These are phyloP conservation scores for Contarinia nasturtii DNA, from an alignment of 1,140 invertebrate genomes.

Conservation along the genomic window DNA sequence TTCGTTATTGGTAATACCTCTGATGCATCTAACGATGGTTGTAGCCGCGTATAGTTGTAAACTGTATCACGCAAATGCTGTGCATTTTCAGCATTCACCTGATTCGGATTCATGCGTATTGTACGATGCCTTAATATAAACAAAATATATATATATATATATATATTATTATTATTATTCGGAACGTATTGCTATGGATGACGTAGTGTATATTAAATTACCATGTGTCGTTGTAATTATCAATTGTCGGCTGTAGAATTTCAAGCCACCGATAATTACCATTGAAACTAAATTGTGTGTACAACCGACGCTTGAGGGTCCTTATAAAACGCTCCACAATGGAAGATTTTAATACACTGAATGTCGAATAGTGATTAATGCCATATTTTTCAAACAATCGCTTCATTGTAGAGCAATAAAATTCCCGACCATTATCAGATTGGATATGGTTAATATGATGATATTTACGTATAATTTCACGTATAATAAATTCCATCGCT, in stretches of 20 bases:
- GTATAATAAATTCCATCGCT: conserved; percentile 14
- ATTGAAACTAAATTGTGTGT: conserved; percentile 22
- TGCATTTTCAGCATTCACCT: conserved; percentile 16
- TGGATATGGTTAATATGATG: conserved; percentile 15
- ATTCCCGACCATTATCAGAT: conserved; percentile 15
- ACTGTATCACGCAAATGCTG: conserved; percentile 7
- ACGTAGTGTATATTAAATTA: too few species aligned
- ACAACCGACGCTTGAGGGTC: conserved; percentile 26
- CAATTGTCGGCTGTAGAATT: conserved; percentile 17
- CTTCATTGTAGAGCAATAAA: conserved; percentile 14
- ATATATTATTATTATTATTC: too few species aligned
- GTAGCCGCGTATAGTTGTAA: conserved; percentile 4
- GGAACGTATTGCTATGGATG: too few species aligned
- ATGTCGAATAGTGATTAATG: conserved; percentile 26
- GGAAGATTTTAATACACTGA: conserved; percentile 24
- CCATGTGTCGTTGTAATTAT: conserved; percentile 23
- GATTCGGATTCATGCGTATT: conserved; percentile 22
- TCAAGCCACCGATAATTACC: conserved; percentile 23
- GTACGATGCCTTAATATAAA: conserved; percentile 14
- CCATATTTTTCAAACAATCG: conserved; percentile 14
- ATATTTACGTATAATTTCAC: conserved; percentile 9
- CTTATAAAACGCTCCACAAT: conserved; percentile 27
- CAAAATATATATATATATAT: too few species aligned
- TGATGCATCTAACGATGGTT: too few species aligned
- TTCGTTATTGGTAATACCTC: too few species aligned